These are phyloP conservation scores for Hydrocynus forskahlii DNA, from an alignment of 2,797 vertebrate genomes.

Conservation along the genomic window DNA sequence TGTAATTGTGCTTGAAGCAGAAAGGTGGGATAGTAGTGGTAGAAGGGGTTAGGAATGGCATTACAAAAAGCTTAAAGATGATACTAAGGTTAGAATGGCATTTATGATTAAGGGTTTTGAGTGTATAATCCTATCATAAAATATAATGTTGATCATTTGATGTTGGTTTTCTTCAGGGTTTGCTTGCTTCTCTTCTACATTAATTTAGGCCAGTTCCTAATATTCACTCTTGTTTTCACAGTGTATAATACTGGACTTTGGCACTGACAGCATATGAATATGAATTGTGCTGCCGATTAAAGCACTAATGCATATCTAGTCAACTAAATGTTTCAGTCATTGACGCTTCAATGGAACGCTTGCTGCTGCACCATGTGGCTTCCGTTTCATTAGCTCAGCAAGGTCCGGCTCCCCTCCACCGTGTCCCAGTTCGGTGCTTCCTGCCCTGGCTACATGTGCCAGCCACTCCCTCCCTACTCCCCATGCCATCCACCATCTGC, in stretches of 20 bases:
- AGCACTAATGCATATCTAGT: not conserved
- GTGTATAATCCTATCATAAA: not conserved
- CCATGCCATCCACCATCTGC: constrained; percentile 35
- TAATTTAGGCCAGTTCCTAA: no score
- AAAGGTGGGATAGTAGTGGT: not conserved
- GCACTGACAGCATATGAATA: not conserved
- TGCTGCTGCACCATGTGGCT: not conserved
- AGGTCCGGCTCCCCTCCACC: not conserved
- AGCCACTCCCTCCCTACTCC: not conserved
- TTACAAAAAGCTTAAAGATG: no score
- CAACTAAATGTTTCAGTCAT: not conserved
- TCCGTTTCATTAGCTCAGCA: constrained; percentile 25
- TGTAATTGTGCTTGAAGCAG: no score
- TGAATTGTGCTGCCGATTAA: not conserved
- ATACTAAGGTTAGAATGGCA: not conserved
- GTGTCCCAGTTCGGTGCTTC: constrained; percentile 14
- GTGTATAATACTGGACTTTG: not conserved
- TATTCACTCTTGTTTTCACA: not conserved
- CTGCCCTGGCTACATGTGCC: constrained; percentile 17
- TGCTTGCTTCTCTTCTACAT: not conserved
- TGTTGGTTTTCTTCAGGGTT: no score
- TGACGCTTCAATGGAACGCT: not conserved
- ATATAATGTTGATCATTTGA: no score
- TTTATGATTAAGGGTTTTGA: no score
- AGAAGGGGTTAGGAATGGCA: no score